Percentiles rank a stretch among this genome's conserved stretches.
Conservation (phyloP, 2,888 invertebrate species). For the Sinelater perroti region DNA sequence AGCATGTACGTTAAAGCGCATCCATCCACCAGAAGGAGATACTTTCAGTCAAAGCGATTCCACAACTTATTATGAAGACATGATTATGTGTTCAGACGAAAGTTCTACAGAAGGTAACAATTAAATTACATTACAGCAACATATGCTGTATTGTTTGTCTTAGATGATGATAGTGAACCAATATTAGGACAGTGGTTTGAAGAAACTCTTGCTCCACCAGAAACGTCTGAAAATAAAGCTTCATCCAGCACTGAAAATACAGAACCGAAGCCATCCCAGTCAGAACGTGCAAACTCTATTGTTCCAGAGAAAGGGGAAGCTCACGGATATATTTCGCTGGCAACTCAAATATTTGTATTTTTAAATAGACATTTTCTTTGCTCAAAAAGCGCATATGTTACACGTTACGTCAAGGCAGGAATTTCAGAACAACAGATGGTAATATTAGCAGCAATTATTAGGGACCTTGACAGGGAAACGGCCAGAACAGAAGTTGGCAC, state of each 20-base stretch:
- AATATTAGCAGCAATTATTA: slow-evolving; percentile 85
- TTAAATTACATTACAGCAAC: background rate
- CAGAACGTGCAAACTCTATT: slow-evolving; percentile 63
- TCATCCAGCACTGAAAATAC: slow-evolving; percentile 64
- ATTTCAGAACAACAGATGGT: slow-evolving; percentile 90
- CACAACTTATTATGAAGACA: slow-evolving; percentile 95
- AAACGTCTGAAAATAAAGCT: slow-evolving; percentile 68
- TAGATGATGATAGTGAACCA: slow-evolving; percentile 81
- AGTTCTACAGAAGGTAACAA: slow-evolving; percentile 83
- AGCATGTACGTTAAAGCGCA: slow-evolving; percentile 83
- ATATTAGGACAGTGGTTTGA: slow-evolving; percentile 94
- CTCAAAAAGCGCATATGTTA: slow-evolving; percentile 74
- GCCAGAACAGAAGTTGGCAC: slow-evolving; percentile 81
- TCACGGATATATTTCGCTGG: slow-evolving; percentile 83
- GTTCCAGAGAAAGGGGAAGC: slow-evolving; percentile 83
- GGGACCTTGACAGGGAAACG: slow-evolving; percentile 90
- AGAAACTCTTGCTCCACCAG: slow-evolving; percentile 86
- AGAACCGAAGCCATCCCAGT: slow-evolving; percentile 62
- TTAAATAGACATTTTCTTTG: slow-evolving; percentile 84
- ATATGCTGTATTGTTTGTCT: no score
- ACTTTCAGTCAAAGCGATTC: slow-evolving; percentile 89
- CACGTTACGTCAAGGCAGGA: slow-evolving; percentile 74
- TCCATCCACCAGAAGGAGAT: slow-evolving; percentile 85
- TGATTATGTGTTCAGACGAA: slow-evolving; percentile 90
- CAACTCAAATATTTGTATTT: slow-evolving; percentile 86